Evolutionary conservation across 2,888 invertebrate genomes (phyloP).

Genomic region (Drosophila ezoana): DNA sequence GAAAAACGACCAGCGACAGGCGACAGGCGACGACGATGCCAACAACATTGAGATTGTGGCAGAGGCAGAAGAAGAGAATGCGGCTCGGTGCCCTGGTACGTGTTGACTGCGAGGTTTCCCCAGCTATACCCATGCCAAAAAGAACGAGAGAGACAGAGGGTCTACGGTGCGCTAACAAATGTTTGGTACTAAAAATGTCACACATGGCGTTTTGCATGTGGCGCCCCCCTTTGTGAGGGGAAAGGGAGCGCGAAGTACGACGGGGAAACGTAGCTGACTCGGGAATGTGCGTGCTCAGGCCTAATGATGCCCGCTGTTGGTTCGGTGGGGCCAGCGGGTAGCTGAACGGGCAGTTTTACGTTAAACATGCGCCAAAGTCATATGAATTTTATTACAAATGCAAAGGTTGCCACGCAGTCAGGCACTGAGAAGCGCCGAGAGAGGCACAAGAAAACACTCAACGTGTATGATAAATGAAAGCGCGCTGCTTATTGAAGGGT

Average conservation of each 20-base stretch:
- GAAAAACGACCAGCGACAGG: conserved; percentile 70
- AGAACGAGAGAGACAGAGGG: conserved; percentile 5
- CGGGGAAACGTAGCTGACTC: conserved; percentile 19
- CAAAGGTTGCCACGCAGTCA: conserved; percentile 59
- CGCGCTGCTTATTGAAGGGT: conserved; percentile 54
- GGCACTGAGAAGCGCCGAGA: conserved; percentile 19
- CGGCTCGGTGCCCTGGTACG: conserved; percentile 65
- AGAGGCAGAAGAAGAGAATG: conserved; percentile 12
- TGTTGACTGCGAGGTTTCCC: conserved; percentile 53
- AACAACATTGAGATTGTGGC: conserved; percentile 27
- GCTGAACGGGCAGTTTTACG: conserved; percentile 50
- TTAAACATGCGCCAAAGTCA: conserved; percentile 77
- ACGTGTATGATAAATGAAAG: conserved; percentile 63
- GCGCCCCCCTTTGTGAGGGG: conserved; percentile 30
- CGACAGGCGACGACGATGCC: conserved; percentile 37
- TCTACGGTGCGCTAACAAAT: conserved; percentile 68
- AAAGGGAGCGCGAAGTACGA: background rate
- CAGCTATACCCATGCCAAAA: conserved; percentile 12
- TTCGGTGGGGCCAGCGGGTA: background rate
- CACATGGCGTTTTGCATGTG: conserved; percentile 78
- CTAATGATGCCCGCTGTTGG: conserved; percentile 64
- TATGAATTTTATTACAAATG: conserved; percentile 79
- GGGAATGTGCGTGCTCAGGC: conserved; percentile 71
- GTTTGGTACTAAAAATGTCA: conserved; percentile 78
- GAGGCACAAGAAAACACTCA: conserved; percentile 37